These are phyloP conservation scores for Spermophilus dauricus DNA, from an alignment of 2,113 vertebrate genomes.

Conservation along the genomic window DNA sequence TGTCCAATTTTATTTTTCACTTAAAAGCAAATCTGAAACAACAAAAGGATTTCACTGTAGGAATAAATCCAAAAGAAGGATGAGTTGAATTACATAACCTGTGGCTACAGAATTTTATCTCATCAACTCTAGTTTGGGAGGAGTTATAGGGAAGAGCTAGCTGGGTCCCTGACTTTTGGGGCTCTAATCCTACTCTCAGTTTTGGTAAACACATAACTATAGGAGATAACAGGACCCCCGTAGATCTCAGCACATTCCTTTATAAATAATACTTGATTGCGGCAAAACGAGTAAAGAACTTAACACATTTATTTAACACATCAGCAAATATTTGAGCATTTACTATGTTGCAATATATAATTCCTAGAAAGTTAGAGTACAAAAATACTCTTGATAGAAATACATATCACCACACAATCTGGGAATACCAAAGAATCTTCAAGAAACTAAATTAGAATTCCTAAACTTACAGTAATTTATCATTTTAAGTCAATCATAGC, in stretches of 20 bases:
- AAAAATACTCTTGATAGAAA: conserved; percentile 54
- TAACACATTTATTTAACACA: background rate
- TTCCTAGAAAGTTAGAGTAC: conserved; percentile 43
- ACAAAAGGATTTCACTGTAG: background rate
- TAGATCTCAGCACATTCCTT: background rate
- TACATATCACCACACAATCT: background rate
- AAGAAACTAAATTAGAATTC: conserved; percentile 46
- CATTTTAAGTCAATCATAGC: conserved; percentile 59
- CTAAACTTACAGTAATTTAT: conserved; percentile 51
- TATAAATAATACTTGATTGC: background rate
- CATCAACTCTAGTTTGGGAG: background rate
- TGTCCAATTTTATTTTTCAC: background rate
- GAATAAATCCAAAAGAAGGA: background rate
- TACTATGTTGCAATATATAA: background rate
- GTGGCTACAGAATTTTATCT: background rate
- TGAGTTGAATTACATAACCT: background rate
- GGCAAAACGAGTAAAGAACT: background rate
- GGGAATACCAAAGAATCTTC: conserved; percentile 32
- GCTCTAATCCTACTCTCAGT: background rate
- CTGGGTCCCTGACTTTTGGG: background rate
- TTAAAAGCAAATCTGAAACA: background rate
- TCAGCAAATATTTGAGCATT: conserved; percentile 56
- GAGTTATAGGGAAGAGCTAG: background rate
- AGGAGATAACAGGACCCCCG: background rate
- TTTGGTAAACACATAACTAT: background rate